These are phyloP conservation scores for Phengaris arion DNA, from an alignment of 2,888 invertebrate species.

Conservation along the genomic window DNA sequence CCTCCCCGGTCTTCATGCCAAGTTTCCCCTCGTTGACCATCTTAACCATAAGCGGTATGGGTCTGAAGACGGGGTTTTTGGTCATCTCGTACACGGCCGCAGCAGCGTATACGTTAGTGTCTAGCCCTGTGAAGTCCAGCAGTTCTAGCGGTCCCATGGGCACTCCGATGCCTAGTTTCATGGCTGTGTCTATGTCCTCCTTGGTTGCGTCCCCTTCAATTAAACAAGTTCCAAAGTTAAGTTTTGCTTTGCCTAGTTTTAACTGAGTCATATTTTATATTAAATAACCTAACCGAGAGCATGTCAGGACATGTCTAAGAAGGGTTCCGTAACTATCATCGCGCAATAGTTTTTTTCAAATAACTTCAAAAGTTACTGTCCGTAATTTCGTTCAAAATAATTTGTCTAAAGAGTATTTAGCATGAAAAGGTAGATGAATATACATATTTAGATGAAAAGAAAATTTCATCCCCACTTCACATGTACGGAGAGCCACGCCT, in stretches of 20 bases:
- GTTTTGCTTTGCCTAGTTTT: neutral
- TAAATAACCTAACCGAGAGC: too few relatives aligned
- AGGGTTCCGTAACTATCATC: too few relatives aligned
- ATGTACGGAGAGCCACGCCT: too few relatives aligned
- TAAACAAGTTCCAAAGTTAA: neutral
- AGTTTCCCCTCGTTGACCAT: slow-evolving; percentile 88
- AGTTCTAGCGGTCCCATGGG: slow-evolving; percentile 96
- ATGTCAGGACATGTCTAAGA: too few relatives aligned
- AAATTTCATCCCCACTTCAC: too few relatives aligned
- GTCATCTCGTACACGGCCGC: slow-evolving; percentile 87
- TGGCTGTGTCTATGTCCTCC: slow-evolving; percentile 91
- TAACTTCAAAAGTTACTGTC: too few relatives aligned
- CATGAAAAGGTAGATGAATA: too few relatives aligned
- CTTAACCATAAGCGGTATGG: slow-evolving; percentile 81
- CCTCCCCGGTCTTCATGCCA: slow-evolving; percentile 89
- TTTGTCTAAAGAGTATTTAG: too few relatives aligned
- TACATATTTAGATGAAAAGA: too few relatives aligned
- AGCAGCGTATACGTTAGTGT: slow-evolving; percentile 87
- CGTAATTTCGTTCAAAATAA: too few relatives aligned
- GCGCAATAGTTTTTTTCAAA: too few relatives aligned
- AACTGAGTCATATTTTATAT: too few relatives aligned
- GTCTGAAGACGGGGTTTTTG: slow-evolving; percentile 69
- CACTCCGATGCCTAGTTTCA: slow-evolving; percentile 94
- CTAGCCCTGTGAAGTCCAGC: slow-evolving; percentile 91
- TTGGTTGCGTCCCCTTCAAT: slow-evolving; percentile 83